phyloP scores from a whole-genome alignment of 2,797 vertebrate species.

The Sebastes vulpes region DNA sequence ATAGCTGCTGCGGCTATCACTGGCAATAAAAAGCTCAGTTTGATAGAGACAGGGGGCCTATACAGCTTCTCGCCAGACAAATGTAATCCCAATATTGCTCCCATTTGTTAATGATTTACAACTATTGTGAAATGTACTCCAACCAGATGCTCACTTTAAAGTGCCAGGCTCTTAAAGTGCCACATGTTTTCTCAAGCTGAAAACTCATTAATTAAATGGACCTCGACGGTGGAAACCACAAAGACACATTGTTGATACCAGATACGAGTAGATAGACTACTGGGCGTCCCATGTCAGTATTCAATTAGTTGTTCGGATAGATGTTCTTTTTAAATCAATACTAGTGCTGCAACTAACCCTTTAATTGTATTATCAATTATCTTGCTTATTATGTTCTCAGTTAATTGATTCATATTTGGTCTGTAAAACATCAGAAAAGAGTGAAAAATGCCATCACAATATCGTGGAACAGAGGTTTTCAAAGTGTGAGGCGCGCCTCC shows the following conservation, averaged over 20 bases:
- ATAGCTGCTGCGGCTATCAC: conserved; percentile 4
- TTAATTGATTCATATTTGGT: not conserved
- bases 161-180: not conserved
- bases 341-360: not conserved
- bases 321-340: not conserved
- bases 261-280: not conserved
- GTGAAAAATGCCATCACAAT: not conserved
- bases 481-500: not conserved
- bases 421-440: not conserved
- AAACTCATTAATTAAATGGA: conserved; percentile 1
- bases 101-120: conserved; percentile 23
- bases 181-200: not conserved
- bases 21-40: not conserved
- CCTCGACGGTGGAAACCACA: not conserved
- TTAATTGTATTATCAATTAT: not conserved
- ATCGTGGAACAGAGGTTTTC: not conserved
- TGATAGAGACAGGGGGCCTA: not conserved
- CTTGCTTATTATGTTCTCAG: not conserved
- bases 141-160: conserved; percentile 3
- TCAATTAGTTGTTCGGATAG: not conserved
- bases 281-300: not conserved
- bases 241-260: not conserved
- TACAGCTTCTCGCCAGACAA: not conserved
- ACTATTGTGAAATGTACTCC: conserved; percentile 13
- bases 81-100: not conserved